Base-by-base conservation (phyloP, 2,797 vertebrate species). In the Enteromius mattozi region DNA sequence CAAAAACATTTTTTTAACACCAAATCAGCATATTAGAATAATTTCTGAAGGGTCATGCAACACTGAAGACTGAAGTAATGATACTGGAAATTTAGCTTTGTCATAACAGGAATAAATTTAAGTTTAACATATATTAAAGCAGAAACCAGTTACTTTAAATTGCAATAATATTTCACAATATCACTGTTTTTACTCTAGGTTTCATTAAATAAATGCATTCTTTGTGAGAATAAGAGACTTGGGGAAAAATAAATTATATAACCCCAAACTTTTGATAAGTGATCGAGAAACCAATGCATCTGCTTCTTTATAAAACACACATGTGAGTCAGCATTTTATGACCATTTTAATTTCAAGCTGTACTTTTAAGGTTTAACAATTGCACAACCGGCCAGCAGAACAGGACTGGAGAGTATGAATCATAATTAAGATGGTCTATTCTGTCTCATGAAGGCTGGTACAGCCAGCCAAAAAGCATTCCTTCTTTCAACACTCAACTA, bases 391-490 rank as follows among this genome's bases (percentile, higher is more conserved):
- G 30, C 21, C 33, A 21, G 33, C 2, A 21, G 45, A 74, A 77
- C 27, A 66, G 59, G 77, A 83, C 59, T 19, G 74, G 78, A 81
- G 68, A 72, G 66, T 66, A 81, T 33, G 37, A 68, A 81, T 54
- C 78, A 30, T 80, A 76, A 77, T 71, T 71, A 74, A 70, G 82
- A 72, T 65, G 45, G 71, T 56, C 63, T 82, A 65, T 37, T 68
- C 71, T 33, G 72, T 77, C 63, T 74, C 72, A 42, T 54, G 74
- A 51, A 69, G 3, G 42, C 71, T 37, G 33, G 63, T 77, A 66
- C 16, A 35, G 74, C 12, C 42, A 78, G 33, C 16, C 61, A 68
- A 80, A 47, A 2, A 61, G 24, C 24, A 74, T 21, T 68, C n/a
- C 35, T 76, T 76, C 61, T 45, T 37, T 49, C 49, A n/a, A 21